Evolutionary conservation across 2,113 vertebrate genomes (phyloP).

Genomic region (Myrmecobius fasciatus): DNA sequence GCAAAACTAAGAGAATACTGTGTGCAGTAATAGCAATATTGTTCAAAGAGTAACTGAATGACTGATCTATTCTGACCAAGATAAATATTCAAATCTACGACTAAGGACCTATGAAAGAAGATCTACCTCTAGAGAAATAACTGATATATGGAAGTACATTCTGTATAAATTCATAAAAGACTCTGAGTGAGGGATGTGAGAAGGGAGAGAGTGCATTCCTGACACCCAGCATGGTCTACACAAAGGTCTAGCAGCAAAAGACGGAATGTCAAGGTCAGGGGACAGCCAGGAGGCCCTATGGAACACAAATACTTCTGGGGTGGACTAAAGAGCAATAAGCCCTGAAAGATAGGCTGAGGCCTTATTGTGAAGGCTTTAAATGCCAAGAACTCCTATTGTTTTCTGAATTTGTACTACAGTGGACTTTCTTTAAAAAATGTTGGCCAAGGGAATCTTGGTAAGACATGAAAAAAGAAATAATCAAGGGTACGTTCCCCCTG

Average conservation of each 20-base stretch:
- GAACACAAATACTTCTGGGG: not conserved
- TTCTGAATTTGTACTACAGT: not conserved
- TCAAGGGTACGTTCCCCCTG: not conserved
- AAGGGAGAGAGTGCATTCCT: not conserved
- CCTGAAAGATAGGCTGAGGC: not conserved
- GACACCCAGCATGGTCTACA: not conserved
- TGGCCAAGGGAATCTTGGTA: not conserved
- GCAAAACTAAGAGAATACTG: not conserved
- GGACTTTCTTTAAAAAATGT: not conserved
- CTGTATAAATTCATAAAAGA: not conserved
- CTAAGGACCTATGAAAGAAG: not conserved
- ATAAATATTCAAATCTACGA: not conserved
- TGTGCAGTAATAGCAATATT: not conserved
- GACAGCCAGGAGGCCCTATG: not conserved
- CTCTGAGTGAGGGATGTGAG: not conserved
- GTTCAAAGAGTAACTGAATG: not conserved
- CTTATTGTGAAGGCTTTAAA: not conserved
- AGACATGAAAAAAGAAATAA: not conserved
- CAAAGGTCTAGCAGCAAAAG: not conserved
- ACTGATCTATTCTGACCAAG: not conserved
- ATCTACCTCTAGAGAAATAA: not conserved
- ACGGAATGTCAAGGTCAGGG: not conserved
- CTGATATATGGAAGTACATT: not conserved
- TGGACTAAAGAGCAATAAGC: not conserved
- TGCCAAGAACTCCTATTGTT: not conserved